Evolutionary conservation across 2,113 vertebrate species (phyloP).

Genomic region (Tyrannus savana): DNA sequence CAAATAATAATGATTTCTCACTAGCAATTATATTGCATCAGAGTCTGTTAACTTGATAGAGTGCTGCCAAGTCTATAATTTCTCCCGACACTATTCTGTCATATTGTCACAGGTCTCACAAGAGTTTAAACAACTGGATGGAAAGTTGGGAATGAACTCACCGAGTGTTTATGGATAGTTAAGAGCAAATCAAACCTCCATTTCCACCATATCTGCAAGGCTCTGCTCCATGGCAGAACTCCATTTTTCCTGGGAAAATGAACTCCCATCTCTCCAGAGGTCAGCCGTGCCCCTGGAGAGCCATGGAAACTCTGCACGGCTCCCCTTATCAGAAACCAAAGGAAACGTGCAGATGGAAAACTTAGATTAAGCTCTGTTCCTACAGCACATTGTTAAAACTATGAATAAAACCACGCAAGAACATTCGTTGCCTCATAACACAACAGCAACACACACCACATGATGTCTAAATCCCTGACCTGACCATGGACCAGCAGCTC

Average conservation of each 20-base stretch:
- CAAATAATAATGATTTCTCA: conserved; percentile 53
- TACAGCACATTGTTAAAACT: neutral
- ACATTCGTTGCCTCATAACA: neutral
- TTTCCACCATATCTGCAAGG: conserved; percentile 56
- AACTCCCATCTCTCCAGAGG: conserved; percentile 49
- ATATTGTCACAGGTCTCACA: conserved; percentile 39
- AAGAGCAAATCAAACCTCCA: conserved; percentile 44
- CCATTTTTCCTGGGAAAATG: conserved; percentile 58
- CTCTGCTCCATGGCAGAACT: neutral
- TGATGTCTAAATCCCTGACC: neutral
- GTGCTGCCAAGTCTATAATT: conserved; percentile 31
- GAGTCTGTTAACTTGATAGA: conserved; percentile 5
- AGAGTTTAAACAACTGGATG: conserved; percentile 34
- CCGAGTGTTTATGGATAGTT: conserved; percentile 15
- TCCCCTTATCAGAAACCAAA: conserved; percentile 48
- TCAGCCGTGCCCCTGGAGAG: conserved; percentile 31
- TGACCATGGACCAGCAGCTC: neutral
- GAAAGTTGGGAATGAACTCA: conserved; percentile 37
- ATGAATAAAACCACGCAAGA: neutral
- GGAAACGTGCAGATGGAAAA: conserved; percentile 26
- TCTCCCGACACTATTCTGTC: conserved; percentile 38
- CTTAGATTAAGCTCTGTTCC: conserved; percentile 18
- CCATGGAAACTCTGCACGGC: neutral
- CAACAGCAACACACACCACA: neutral
- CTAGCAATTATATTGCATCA: conserved; percentile 14